Conservation (phyloP, 2,113 vertebrate species). For the Enhydra lutris region DNA sequence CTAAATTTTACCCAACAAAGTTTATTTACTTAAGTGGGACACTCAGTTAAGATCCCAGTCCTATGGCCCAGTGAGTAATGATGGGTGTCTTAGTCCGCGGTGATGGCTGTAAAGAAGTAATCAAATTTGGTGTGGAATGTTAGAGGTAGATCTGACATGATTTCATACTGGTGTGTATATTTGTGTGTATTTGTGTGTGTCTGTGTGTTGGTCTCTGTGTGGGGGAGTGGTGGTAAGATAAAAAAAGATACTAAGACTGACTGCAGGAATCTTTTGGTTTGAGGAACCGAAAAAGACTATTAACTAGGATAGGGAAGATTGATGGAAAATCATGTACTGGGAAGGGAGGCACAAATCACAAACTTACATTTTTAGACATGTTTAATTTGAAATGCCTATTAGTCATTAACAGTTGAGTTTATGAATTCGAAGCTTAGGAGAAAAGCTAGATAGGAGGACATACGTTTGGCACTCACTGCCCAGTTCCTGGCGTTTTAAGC, state of each 20-base stretch:
- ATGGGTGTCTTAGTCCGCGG: neutral
- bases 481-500: neutral
- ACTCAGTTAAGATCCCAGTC: neutral
- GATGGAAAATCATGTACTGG: neutral
- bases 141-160: neutral
- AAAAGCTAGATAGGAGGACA: neutral
- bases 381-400: constrained; percentile 35
- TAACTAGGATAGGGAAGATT: neutral
- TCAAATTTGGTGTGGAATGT: neutral
- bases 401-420: constrained; percentile 30
- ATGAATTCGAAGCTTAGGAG: neutral
- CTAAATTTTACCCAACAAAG: neutral
- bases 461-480: constrained; percentile 18
- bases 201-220: neutral
- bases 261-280: neutral
- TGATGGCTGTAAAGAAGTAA: neutral
- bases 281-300: neutral
- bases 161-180: neutral
- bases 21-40: neutral
- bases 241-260: neutral
- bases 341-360: constrained; percentile 14
- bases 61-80: neutral
- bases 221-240: neutral
- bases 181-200: neutral
- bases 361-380: neutral